Base-by-base conservation (phyloP, 2,888 invertebrate species). In the Mantis religiosa region DNA sequence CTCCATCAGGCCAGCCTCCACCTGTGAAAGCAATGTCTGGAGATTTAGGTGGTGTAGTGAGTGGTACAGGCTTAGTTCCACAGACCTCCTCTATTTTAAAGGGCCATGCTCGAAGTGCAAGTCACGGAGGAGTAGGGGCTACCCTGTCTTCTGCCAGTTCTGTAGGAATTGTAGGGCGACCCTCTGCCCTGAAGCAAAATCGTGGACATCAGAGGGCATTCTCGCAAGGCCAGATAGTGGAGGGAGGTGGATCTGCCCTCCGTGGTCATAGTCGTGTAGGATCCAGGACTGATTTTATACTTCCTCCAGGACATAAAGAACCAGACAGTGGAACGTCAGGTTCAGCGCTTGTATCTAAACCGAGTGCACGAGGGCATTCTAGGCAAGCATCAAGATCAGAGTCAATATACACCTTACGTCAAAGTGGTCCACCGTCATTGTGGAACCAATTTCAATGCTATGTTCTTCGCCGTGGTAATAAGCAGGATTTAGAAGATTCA, bases 301-400 rank as follows among this genome's bases (percentile, higher is more conserved):
- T 98, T 90, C 98, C 98, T 0, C 97, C 97, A 0, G 97, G 97
- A 0, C 97, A 98, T 93, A 96, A 97, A 91, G 97, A 97, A 90
- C 93, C 94, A 71, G 92, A 93, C 89, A 90, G 92, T 92, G 93
- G 93, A 85, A 94, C 93, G 83, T 93, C 92, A 90, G 93, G 94
- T 3, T 94, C 94, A 82, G 94, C 93, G 91, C 93, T 95, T 91
- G 91, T 93, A 92, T 94, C 94, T 3, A 94, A 94, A 85, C 83
- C 82, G 83, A 95, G 95, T 89, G 96, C 97, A 3, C 89, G 89
- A 9, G 89, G 89, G 25, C 97, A 97, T 93, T 97, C 97, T 8
- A 95, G 98, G n/a, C 97, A 97, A 93, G 97, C 97, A 1, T 97
- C 97, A 25, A 95, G 97, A 91, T 97, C 97, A 14, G 98, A 98